phyloP scores from a whole-genome alignment of 2,113 vertebrate genomes.

The Scalopus aquaticus region DNA sequence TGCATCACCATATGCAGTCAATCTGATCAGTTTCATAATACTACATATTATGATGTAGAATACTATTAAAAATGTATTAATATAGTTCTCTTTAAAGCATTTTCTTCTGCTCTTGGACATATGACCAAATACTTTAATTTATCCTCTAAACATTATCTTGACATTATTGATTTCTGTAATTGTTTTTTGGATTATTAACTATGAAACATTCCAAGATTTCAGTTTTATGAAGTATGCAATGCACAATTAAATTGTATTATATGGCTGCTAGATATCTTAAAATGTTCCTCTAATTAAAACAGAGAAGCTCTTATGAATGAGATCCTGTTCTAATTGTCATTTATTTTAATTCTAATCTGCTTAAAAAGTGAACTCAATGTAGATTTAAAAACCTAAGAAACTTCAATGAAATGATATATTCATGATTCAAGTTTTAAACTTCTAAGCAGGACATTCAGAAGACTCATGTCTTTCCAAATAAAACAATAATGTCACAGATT shows the following conservation, averaged over 20 bases:
- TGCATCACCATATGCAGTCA: constrained; percentile 50
- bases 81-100: constrained; percentile 18
- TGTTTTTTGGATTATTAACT: constrained; percentile 58
- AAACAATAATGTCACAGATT: not conserved
- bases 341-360: constrained; percentile 42
- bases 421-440: constrained; percentile 33
- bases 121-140: constrained; percentile 23
- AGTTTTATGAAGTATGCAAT: constrained; percentile 8
- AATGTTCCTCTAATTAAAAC: not conserved
- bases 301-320: constrained; percentile 1
- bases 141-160: constrained; percentile 60
- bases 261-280: constrained; percentile 1
- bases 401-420: not conserved
- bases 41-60: constrained; percentile 48
- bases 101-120: constrained; percentile 40
- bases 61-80: constrained; percentile 54
- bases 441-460: not conserved
- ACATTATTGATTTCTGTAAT: constrained; percentile 57
- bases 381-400: constrained; percentile 40
- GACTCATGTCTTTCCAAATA: constrained; percentile 4
- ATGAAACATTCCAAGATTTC: constrained; percentile 42
- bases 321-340: not conserved
- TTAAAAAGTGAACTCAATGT: constrained; percentile 28
- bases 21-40: constrained; percentile 60
- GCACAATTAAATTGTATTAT: constrained; percentile 14